Conservation (phyloP, 2,888 invertebrate genomes). For the Meloe dianella region DNA sequence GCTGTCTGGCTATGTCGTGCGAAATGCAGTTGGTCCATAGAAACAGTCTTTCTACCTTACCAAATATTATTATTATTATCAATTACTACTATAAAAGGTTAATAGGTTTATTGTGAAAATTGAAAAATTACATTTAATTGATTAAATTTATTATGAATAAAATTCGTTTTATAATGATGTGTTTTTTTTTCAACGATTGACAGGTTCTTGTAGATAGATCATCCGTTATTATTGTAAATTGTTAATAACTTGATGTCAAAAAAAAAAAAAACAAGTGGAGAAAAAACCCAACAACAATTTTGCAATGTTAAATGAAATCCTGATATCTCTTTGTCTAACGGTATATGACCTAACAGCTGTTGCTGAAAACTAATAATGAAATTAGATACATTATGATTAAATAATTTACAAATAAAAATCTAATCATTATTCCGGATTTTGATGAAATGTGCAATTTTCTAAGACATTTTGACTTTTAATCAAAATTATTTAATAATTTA, state of each 20-base stretch:
- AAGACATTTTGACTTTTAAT: no score
- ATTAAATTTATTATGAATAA: not conserved
- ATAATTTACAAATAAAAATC: not conserved
- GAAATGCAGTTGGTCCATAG: conserved; percentile 33
- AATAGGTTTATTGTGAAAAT: not conserved
- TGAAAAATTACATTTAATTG: not conserved
- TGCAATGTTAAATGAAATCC: conserved; percentile 11
- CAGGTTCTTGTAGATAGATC: not conserved
- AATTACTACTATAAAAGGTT: not conserved
- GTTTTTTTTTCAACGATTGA: not conserved
- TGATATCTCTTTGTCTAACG: conserved; percentile 9
- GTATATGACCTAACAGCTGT: conserved; percentile 9
- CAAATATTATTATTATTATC: not conserved
- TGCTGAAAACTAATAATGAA: conserved; percentile 11
- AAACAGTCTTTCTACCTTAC: not conserved
- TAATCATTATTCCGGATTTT: not conserved
- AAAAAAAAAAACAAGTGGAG: not conserved
- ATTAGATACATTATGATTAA: conserved; percentile 4
- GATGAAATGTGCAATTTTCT: not conserved
- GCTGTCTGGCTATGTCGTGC: conserved; percentile 57
- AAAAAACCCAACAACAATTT: not conserved
- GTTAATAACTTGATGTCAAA: conserved; percentile 1
- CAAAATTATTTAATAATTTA: not conserved
- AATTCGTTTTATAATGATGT: not conserved
- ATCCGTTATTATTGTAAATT: conserved; percentile 6